These are phyloP conservation scores for Tenebrio molitor DNA, from an alignment of 1,140 invertebrate species.

Conservation along the genomic window DNA sequence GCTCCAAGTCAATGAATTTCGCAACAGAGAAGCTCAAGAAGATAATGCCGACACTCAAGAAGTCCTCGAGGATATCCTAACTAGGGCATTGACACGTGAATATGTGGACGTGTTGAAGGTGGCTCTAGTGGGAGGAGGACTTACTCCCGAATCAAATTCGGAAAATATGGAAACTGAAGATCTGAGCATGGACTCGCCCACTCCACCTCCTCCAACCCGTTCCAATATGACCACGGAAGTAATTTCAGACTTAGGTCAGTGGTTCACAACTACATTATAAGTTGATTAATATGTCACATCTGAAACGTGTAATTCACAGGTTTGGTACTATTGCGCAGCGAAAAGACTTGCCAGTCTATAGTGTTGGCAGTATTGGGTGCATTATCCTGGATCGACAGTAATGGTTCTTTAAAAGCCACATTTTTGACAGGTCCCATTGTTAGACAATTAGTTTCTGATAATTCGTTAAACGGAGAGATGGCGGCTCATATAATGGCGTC, in stretches of 20 bases:
- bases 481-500: slow-evolving; percentile 79
- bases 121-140: slow-evolving; percentile 69
- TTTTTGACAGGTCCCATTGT: slow-evolving; percentile 77
- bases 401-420: slow-evolving; percentile 81
- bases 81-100: slow-evolving; percentile 87
- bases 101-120: slow-evolving; percentile 88
- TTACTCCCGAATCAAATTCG: slow-evolving; percentile 63
- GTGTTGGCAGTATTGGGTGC: slow-evolving; percentile 76
- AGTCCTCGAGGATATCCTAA: slow-evolving; percentile 90
- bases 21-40: slow-evolving; percentile 77
- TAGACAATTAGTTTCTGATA: slow-evolving; percentile 71
- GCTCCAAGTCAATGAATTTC: slow-evolving; percentile 84
- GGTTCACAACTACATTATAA: background rate
- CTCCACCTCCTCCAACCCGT: slow-evolving; percentile 66
- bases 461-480: slow-evolving; percentile 75
- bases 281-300: no score
- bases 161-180: slow-evolving; percentile 80
- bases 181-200: slow-evolving; percentile 72
- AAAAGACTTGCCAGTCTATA: slow-evolving; percentile 76
- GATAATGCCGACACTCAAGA: slow-evolving; percentile 87
- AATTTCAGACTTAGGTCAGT: slow-evolving; percentile 80
- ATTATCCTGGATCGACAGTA: slow-evolving; percentile 89
- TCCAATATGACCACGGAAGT: slow-evolving; percentile 74
- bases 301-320: slow-evolving; percentile 28
- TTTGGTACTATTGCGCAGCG: slow-evolving; percentile 73